These are phyloP conservation scores for Atrichornis clamosus DNA, from an alignment of 2,113 vertebrate species.

Conservation along the genomic window DNA sequence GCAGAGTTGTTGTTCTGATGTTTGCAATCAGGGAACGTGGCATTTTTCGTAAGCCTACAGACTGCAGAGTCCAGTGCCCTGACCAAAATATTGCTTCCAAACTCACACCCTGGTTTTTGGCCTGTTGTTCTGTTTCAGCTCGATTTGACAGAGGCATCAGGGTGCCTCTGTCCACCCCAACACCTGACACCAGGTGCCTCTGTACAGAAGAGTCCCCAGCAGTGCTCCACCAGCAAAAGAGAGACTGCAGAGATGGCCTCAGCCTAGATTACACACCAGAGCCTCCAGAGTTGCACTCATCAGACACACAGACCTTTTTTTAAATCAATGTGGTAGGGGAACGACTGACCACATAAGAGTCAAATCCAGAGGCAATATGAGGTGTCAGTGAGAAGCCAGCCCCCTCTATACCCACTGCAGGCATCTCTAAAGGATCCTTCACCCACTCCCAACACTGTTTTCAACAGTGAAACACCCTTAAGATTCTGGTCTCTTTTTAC, in stretches of 20 bases:
- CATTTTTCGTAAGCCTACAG: neutral
- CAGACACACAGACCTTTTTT: neutral
- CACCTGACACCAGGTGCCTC: neutral
- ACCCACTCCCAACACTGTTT: neutral
- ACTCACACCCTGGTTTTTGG: neutral
- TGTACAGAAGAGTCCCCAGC: accelerated
- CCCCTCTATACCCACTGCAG: neutral
- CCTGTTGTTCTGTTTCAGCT: neutral
- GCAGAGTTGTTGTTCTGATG: neutral
- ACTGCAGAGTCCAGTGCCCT: neutral
- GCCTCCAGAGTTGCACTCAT: neutral
- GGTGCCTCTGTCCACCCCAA: neutral
- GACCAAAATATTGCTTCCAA: neutral
- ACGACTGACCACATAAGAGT: neutral
- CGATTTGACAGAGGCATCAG: neutral
- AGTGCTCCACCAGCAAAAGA: neutral
- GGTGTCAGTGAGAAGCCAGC: neutral
- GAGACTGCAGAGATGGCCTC: neutral
- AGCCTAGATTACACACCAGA: neutral
- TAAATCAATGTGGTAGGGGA: neutral
- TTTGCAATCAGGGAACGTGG: neutral
- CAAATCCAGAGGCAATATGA: neutral
- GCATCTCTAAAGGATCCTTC: neutral
- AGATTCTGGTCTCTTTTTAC: neutral
- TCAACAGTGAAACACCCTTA: neutral